Percentiles rank a stretch among this genome's conserved stretches.
These are phyloP conservation scores for Branchinecta lynchi DNA, from an alignment of 1,140 invertebrate species.

Conservation along the genomic window DNA sequence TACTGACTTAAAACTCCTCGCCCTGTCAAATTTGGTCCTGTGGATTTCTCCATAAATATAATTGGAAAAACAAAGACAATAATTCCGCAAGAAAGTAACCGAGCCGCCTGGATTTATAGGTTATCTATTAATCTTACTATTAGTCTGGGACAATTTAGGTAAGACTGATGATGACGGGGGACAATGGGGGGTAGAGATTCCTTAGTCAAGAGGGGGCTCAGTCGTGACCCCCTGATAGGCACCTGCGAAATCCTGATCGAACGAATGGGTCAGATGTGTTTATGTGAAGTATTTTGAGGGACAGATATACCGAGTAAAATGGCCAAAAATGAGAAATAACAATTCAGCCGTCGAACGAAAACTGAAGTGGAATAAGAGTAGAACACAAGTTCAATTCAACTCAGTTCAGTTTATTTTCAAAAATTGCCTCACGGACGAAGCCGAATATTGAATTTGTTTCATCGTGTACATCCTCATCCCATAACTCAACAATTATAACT, in stretches of 20 bases:
- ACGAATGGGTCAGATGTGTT: too few species aligned
- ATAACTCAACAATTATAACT: too few species aligned
- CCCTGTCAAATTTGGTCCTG: slow-evolving; percentile 3
- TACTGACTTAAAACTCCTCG: background rate
- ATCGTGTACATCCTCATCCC: too few species aligned
- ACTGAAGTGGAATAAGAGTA: too few species aligned
- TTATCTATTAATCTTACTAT: slow-evolving; percentile 10
- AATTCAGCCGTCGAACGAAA: too few species aligned
- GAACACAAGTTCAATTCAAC: too few species aligned
- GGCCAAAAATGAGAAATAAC: too few species aligned
- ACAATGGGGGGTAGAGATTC: background rate
- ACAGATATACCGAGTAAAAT: too few species aligned
- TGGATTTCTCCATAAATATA: slow-evolving; percentile 4
- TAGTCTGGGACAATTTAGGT: slow-evolving; percentile 11
- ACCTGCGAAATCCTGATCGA: background rate
- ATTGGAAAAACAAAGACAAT: slow-evolving; percentile 8
- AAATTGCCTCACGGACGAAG: too few species aligned
- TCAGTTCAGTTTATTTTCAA: too few species aligned
- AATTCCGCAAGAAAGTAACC: background rate
- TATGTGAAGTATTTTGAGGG: too few species aligned
- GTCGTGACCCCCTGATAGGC: background rate
- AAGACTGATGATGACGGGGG: slow-evolving; percentile 2
- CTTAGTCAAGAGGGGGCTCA: slow-evolving; percentile 8
- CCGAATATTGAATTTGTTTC: too few species aligned
- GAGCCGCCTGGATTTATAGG: background rate